These are phyloP conservation scores for Lontra canadensis DNA, from an alignment of 2,113 vertebrate genomes.

Conservation along the genomic window DNA sequence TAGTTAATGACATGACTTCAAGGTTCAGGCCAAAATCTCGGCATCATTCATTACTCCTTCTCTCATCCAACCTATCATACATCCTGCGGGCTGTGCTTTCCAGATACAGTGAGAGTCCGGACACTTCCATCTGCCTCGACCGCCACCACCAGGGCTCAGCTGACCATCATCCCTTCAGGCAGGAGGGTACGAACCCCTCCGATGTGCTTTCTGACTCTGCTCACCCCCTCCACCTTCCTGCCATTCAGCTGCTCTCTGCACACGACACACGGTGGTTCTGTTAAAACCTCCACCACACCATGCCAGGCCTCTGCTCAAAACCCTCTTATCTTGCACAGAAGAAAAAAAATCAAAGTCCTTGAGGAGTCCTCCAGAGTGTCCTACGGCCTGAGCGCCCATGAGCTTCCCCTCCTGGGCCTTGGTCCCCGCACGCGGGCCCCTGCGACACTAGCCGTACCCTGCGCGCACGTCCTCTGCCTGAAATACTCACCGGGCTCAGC, in stretches of 20 bases:
- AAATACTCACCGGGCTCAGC: not conserved
- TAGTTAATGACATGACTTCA: not conserved
- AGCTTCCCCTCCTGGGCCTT: not conserved
- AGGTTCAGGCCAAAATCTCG: not conserved
- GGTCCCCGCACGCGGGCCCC: accelerated
- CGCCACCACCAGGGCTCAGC: no score
- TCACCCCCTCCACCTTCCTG: accelerated
- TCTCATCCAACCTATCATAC: not conserved
- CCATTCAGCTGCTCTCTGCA: not conserved
- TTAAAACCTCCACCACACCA: not conserved
- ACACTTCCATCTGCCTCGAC: no score
- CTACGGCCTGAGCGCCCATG: not conserved
- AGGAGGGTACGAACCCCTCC: not conserved
- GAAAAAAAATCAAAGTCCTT: not conserved
- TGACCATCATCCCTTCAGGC: accelerated
- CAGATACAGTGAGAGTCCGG: not conserved
- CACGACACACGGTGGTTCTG: not conserved
- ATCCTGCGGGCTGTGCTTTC: not conserved
- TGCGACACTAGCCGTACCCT: accelerated
- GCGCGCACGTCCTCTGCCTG: no score
- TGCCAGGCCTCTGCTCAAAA: not conserved
- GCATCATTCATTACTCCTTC: not conserved
- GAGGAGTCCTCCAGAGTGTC: not conserved
- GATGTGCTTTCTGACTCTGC: not conserved
- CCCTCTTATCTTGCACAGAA: not conserved